Evolutionary conservation across 2,888 invertebrate genomes (phyloP), one percentile per base, ranked within the genome.

Genomic region (Alentia gelatinosa): DNA sequence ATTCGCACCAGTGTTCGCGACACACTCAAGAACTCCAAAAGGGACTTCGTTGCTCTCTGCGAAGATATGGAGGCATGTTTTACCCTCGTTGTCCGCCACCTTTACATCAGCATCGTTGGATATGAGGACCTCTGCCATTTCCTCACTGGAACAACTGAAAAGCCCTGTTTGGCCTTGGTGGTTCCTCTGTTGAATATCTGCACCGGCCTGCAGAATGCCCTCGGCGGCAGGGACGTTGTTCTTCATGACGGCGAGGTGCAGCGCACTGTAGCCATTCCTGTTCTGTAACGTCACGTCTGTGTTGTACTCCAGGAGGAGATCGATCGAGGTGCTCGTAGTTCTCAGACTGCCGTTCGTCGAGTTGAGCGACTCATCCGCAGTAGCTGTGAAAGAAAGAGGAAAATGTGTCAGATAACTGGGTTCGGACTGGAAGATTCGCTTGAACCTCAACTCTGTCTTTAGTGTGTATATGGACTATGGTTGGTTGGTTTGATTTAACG

Each of bases 181-280:
- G 47, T 86, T 86, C 19, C 30, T 86, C 26, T 47, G 1, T 7
- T 86, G 47, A 15, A 86, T 50, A 23, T 86, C 86, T 12, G 86
- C 86, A 5, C 33, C 26, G 5, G 39, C 35, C 35, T 86, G 47
- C 19, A 86, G 33, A 19, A 86, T 86, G 30, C 42, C 86, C 47
- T 86, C 86, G 9, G 47, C 47, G 19, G 86, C 86, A 30, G 12
- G 42, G 19, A 86, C 50, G 33, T 92, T 91, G 39, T 84, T 33
- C 19, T 33, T 30, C 23, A 42, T n/a, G 1, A 89, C 89, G 5
- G 91, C 91, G 1, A 84, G 42, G 39, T 91, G 91, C 5, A 89
- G 39, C 33, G 91, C 33, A 12, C 63, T 39, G 19, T 47, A n/a
- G 0, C 86, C 79, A 23, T 33, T 5, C 4, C 47, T 42, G 84